Percentiles rank a stretch among this genome's conserved stretches.
These are phyloP conservation scores for Gymnothorax reevesii DNA, from an alignment of 2,797 vertebrate genomes.

Conservation along the genomic window DNA sequence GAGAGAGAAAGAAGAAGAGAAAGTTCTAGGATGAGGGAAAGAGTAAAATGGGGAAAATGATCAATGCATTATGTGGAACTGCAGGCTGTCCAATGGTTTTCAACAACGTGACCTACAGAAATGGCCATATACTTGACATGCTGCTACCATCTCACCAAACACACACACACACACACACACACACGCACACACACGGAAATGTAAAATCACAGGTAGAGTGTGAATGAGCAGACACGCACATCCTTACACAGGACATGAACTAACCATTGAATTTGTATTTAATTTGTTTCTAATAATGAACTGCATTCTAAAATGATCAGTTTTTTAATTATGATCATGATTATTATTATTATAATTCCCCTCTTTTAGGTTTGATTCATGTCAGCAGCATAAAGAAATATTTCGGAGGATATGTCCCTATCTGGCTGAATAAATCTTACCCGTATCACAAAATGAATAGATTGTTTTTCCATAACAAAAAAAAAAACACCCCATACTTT, in stretches of 20 bases:
- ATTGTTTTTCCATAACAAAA: constrained; percentile 3
- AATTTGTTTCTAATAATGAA: not conserved
- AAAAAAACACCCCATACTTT: not conserved
- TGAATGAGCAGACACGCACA: not conserved
- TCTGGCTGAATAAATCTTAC: constrained; percentile 17
- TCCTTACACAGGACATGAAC: not conserved
- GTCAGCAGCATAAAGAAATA: not conserved
- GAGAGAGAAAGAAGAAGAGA: too few species aligned
- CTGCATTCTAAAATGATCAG: not conserved
- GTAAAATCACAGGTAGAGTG: not conserved
- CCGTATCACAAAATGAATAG: constrained; percentile 31
- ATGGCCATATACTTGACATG: constrained; percentile 7
- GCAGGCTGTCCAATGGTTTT: constrained; percentile 42
- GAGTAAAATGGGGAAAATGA: not conserved
- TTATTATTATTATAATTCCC: not conserved
- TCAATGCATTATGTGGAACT: not conserved
- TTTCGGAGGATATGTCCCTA: not conserved
- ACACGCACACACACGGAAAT: constrained; percentile 16
- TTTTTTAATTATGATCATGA: not conserved
- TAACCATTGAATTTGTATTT: not conserved
- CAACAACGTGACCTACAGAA: constrained; percentile 42
- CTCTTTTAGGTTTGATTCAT: not conserved
- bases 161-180: constrained; percentile 22
- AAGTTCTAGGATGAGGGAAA: not conserved
- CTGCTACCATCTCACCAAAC: constrained; percentile 26